Percentiles rank a stretch among this genome's conserved stretches.
Evolutionary conservation across 2,113 vertebrate species (phyloP).

Genomic region (Mus musculus): GRCm39 chr4:98355501-98356000

Average conservation of each 20-base stretch:
- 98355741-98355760: conserved; percentile 68
- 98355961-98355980: neutral
- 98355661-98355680: conserved; percentile 82
- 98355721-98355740: conserved; percentile 79
- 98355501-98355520: neutral
- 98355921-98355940: neutral
- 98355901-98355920: neutral
- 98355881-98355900: neutral
- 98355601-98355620: conserved; percentile 83
- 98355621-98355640: conserved; percentile 71
- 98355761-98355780: conserved; percentile 45
- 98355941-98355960: neutral
- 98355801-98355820: conserved; percentile 69
- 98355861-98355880: conserved; percentile 69
- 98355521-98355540: conserved; percentile 45
- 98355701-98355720: conserved; percentile 88
- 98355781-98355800: neutral
- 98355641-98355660: conserved; percentile 79
- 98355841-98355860: conserved; percentile 39
- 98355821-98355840: conserved; percentile 64
- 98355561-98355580: conserved; percentile 54
- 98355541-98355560: conserved; percentile 63
- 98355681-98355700: conserved; percentile 80
- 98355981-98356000: neutral
- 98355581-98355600: conserved; percentile 74